These are phyloP conservation scores for Agrochola lychnidis DNA, from an alignment of 2,888 invertebrate species.

Conservation along the genomic window DNA sequence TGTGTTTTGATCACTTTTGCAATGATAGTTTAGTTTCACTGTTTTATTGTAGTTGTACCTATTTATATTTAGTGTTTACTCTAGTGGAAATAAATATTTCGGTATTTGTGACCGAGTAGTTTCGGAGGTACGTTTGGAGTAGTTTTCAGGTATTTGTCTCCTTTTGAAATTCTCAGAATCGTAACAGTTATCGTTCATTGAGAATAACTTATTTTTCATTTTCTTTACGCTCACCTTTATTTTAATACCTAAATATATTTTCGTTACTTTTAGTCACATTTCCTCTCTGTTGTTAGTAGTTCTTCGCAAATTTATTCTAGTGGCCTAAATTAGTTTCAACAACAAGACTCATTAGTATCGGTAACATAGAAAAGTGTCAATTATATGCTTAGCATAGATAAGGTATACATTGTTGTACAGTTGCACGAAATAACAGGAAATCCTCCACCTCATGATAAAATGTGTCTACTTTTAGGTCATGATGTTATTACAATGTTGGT, in stretches of 20 bases:
- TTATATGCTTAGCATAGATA: slow-evolving; percentile 51
- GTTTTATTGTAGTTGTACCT: slow-evolving; percentile 44
- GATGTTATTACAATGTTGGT: slow-evolving; percentile 6
- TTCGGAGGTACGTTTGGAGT: background rate
- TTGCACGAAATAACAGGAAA: slow-evolving; percentile 18
- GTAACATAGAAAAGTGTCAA: slow-evolving; percentile 16
- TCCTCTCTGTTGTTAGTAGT: background rate
- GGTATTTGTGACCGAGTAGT: slow-evolving; percentile 25
- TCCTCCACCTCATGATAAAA: slow-evolving; percentile 34
- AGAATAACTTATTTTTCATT: background rate
- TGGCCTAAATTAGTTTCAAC: slow-evolving; percentile 41
- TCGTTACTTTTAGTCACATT: background rate
- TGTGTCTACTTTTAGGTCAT: slow-evolving; percentile 27
- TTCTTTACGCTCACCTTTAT: background rate
- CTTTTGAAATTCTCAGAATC: slow-evolving; percentile 1
- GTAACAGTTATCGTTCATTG: background rate
- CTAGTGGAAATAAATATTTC: slow-evolving; percentile 52
- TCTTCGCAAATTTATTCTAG: slow-evolving; percentile 10
- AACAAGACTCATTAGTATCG: slow-evolving; percentile 27
- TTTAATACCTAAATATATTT: background rate
- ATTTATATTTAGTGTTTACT: slow-evolving; percentile 54
- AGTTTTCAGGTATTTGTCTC: background rate
- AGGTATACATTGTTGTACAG: background rate
- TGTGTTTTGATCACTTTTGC: slow-evolving; percentile 61
- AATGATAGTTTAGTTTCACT: slow-evolving; percentile 63